Conservation (phyloP, 2,888 invertebrate species). For the Drosophila setosimentum region DNA sequence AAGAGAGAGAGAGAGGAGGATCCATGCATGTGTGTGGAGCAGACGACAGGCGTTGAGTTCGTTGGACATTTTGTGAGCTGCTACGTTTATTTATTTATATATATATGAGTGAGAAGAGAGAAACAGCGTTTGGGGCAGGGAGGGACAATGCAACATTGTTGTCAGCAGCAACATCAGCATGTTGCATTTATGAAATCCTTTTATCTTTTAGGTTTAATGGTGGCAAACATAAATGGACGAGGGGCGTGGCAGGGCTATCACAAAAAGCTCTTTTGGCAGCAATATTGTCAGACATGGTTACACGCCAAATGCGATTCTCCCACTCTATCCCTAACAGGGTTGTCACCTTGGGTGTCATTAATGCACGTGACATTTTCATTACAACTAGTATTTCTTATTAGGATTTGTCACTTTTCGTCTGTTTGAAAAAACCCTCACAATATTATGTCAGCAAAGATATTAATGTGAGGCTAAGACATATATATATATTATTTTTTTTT, state of each 20-base stretch:
- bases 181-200: constrained; percentile 83
- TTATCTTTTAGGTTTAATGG: constrained; percentile 80
- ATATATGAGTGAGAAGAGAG: constrained; percentile 9
- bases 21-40: constrained; percentile 11
- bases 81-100: constrained; percentile 78
- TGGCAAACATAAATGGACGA: constrained; percentile 49
- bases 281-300: constrained; percentile 78
- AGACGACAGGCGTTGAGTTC: constrained; percentile 75
- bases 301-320: constrained; percentile 51
- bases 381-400: constrained; percentile 58
- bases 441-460: constrained; percentile 26
- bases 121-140: neutral
- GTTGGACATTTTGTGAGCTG: constrained; percentile 73
- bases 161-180: constrained; percentile 80
- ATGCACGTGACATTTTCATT: constrained; percentile 84
- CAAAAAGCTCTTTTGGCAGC: constrained; percentile 79
- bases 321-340: constrained; percentile 27
- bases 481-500: no score
- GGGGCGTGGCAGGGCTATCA: constrained; percentile 54
- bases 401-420: constrained; percentile 38
- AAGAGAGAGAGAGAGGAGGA: neutral
- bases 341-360: constrained; percentile 83
- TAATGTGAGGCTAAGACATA: constrained; percentile 2
- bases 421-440: constrained; percentile 35
- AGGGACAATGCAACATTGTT: constrained; percentile 72